Conservation (phyloP, 2,113 vertebrate genomes). For the Lagopus muta region DNA sequence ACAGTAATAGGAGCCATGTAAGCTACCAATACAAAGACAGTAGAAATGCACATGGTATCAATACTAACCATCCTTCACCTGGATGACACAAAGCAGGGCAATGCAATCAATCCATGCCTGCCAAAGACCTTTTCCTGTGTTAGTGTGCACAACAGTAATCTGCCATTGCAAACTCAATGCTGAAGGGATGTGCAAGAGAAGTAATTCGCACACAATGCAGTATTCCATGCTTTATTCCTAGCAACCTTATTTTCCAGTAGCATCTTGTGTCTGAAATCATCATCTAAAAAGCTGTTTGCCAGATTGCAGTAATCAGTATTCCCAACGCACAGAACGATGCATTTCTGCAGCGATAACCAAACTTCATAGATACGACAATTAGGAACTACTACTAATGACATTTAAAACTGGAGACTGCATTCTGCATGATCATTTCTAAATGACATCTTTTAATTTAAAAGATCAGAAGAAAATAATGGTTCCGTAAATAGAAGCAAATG, state of each 20-base stretch:
- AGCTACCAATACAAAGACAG: accelerated
- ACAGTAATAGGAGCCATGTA: background rate
- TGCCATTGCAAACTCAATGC: background rate
- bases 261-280: background rate
- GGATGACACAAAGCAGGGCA: background rate
- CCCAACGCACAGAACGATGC: background rate
- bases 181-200: background rate
- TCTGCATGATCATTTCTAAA: background rate
- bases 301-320: background rate
- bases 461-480: background rate
- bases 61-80: constrained; percentile 23
- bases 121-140: background rate
- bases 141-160: background rate
- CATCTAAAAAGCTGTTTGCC: background rate
- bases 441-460: background rate
- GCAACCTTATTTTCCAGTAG: background rate
- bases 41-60: background rate
- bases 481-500: background rate
- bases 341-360: background rate
- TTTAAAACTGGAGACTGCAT: background rate
- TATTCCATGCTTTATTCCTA: background rate
- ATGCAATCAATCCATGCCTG: background rate
- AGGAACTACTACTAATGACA: background rate
- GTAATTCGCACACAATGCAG: background rate
- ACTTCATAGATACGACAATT: background rate